Evolutionary conservation across 2,797 vertebrate genomes (phyloP).

Genomic region (Bufotes viridis): DNA sequence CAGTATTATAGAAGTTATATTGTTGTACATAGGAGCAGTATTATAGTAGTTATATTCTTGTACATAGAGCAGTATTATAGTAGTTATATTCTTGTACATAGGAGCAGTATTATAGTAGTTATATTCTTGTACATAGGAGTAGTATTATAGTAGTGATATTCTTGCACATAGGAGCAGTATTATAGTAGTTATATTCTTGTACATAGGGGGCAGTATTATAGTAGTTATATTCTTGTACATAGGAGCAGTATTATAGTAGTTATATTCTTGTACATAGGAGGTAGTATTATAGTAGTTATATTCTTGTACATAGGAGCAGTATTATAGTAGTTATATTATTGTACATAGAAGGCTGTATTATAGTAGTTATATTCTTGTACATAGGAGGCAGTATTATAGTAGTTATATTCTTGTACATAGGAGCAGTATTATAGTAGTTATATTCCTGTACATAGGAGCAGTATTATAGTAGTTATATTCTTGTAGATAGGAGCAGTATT

Average conservation of each 20-base stretch:
- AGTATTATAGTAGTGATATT: neutral
- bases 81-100: neutral
- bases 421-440: slow-evolving; percentile 12
- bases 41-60: neutral
- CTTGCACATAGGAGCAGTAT: neutral
- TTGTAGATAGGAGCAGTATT: slow-evolving; percentile 4
- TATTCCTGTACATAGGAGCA: neutral
- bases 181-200: no score
- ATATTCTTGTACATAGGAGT: no score
- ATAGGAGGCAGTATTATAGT: slow-evolving; percentile 5
- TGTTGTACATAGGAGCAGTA: neutral
- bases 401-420: slow-evolving; percentile 1
- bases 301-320: slow-evolving; percentile 4
- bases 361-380: neutral
- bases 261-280: neutral
- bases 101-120: no score
- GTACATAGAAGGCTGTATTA: neutral
- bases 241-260: slow-evolving; percentile 8
- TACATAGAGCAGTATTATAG: neutral
- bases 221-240: slow-evolving; percentile 1
- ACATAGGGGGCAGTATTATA: no score
- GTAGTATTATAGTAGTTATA: neutral
- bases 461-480: slow-evolving; percentile 14
- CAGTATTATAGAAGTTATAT: neutral
- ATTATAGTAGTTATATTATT: neutral